Percentiles rank a stretch among this genome's conserved stretches.
Conservation (phyloP, 2,113 vertebrate species). For the Tachysurus vachellii region DNA sequence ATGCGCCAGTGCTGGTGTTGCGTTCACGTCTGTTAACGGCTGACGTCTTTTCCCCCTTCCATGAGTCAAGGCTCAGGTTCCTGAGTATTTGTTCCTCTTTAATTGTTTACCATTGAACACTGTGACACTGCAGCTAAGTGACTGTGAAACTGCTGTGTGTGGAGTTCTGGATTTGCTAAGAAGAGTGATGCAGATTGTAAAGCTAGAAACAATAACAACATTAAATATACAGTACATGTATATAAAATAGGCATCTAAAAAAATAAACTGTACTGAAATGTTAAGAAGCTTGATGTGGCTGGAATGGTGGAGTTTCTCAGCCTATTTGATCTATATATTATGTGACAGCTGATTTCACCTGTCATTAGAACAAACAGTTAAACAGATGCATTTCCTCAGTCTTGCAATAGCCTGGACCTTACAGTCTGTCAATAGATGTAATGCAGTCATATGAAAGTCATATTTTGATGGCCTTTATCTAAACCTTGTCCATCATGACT, state of each 20-base stretch:
- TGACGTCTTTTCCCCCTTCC: conserved; percentile 63
- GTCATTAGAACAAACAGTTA: background rate
- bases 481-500: background rate
- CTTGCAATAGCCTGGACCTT: background rate
- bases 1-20: conserved; percentile 51
- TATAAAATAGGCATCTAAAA: background rate
- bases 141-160: conserved; percentile 63
- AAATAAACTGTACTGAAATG: background rate
- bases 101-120: conserved; percentile 71
- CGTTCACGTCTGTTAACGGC: conserved; percentile 61
- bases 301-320: background rate
- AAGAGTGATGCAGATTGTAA: too few relatives aligned
- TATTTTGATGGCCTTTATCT: background rate
- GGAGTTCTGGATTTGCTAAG: conserved; percentile 38
- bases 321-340: background rate
- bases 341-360: background rate
- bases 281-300: background rate
- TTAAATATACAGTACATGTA: background rate
- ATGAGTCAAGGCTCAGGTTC: conserved; percentile 75
- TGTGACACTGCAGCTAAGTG: conserved; percentile 65
- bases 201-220: background rate
- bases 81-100: conserved; percentile 74
- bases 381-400: background rate
- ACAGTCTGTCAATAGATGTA: background rate
- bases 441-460: background rate